phyloP scores from a whole-genome alignment of 2,888 invertebrate species.

The Sepiola atlantica region DNA sequence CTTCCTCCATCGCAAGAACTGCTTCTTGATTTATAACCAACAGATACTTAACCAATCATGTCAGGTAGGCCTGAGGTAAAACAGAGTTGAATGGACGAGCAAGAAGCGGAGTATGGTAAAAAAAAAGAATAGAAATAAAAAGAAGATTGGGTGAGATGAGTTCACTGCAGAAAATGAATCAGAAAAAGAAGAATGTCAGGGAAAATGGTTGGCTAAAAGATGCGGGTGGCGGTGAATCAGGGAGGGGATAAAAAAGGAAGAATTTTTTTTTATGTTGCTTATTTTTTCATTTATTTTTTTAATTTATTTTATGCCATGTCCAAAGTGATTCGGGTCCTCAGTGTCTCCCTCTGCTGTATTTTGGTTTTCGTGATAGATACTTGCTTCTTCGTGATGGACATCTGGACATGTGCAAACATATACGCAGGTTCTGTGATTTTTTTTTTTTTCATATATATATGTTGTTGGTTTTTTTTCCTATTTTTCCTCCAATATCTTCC shows the following conservation, averaged over 20 bases:
- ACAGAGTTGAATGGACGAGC: background rate
- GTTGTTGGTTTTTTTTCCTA: background rate
- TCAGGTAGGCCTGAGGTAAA: conserved; percentile 32
- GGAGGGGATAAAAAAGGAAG: background rate
- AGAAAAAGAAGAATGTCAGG: background rate
- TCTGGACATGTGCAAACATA: background rate
- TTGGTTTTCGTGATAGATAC: conserved; percentile 12
- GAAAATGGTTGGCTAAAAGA: background rate
- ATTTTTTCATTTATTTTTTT: background rate
- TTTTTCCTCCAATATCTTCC: too few species aligned
- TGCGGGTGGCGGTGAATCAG: background rate
- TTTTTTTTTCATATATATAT: too few species aligned
- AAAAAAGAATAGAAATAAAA: background rate
- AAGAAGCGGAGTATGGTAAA: background rate
- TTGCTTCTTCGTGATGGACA: background rate
- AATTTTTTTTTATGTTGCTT: background rate
- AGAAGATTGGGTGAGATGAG: background rate
- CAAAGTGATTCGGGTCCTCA: conserved; percentile 23
- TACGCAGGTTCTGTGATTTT: background rate
- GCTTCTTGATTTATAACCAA: conserved; percentile 32
- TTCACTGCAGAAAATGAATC: background rate
- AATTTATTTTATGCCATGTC: conserved; percentile 6
- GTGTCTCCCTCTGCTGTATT: conserved; percentile 11
- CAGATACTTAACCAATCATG: conserved; percentile 32
- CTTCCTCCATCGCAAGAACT: background rate